Evolutionary conservation across 2,797 vertebrate genomes (phyloP), one percentile per base, ranked within the genome.

Genomic region (Macropodus opercularis): DNA sequence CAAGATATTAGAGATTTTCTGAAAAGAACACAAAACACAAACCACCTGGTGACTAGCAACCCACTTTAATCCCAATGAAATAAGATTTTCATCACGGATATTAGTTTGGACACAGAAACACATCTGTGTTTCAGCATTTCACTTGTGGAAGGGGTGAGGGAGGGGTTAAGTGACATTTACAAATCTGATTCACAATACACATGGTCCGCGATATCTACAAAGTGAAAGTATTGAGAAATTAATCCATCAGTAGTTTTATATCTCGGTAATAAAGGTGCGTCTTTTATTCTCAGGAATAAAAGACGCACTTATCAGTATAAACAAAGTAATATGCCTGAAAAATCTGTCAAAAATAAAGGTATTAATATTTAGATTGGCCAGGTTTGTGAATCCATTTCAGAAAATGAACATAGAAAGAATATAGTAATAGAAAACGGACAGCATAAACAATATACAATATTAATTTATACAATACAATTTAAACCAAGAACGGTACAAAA

Each of bases 31-130:
- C 14, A 76, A 29, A 61, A 77, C 65, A 78, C 66, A 75, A 19
- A 51, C 29, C 19, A 65, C n/a, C 43, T 76, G 71, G 80, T 8
- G 66, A 88, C 77, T 80, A 75, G 70, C 71, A 89, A 84, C 70
- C 81, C 83, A 88, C 74, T 89, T 87, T 90, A 90, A 88, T 90
- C 65, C 80, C 70, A 70, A 79, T 75, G 76, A 87, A 70, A 79
- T 71, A 61, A 44, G 22, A 65, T 51, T 54, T 70, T 77, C 63
- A 67, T 69, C 14, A 69, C 59, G 62, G 41, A 75, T 63, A 46
- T 73, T 32, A 74, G 67, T 35, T 73, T 79, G 43, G 59, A 87
- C 67, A 87, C 38, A 79, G 67, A 64, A 80, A 74, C 74, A 52
- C 22, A 38, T n/a, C 38, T 41, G 32, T 59, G 66, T 52, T 64